Base-by-base conservation (phyloP, 1,140 invertebrate genomes). In the Tetraneura akinire region DNA sequence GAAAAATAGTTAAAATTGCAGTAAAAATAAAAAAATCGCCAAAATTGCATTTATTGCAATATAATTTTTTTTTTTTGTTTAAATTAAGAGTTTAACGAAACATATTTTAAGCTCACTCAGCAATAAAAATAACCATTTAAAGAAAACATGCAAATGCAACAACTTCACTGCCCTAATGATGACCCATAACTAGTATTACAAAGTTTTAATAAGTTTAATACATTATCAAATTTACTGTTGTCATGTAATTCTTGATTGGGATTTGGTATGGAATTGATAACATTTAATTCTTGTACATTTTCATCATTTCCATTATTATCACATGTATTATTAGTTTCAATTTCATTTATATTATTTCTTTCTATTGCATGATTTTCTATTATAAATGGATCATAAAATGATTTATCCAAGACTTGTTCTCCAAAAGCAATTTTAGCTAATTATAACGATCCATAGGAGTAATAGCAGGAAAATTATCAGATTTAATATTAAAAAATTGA, bases 401-500 rank as follows among this genome's bases (percentile, higher is more conserved):
- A 55, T 55, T 55, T 55, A 55, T 55, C 21, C 21, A 55, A 14
- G 18, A 23, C 53, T 55, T 55, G 45, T 6, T 47, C 45, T 47
- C 13, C 45, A 47, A 47, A 47, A 47, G 45, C 45, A 47, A 47
- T 47, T 47, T 47, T 47, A 47, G 3, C 45, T 47, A 47, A 10
- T 47, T 47, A 47, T 8, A 47, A 47, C 13, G 45, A 11, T 47
- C 45, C 11, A 14, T 14, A 6, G 1, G 45, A 13, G 45, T 55
- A 21, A 55, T 55, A 55, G 9, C 1, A 55, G 8, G 53, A 55
- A n/a, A 55, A n/a, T 55, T 21, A 21, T 55, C 21, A 10, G 18
- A 55, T 55, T 55, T 55, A 55, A n/a, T 23, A 55, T 55, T 23
- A 23, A 55, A 55, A 55, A 55, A 23, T 55, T 55, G 53, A 55